Evolutionary conservation across 2,113 vertebrate genomes (phyloP).

Genomic region (Tyto alba): DNA sequence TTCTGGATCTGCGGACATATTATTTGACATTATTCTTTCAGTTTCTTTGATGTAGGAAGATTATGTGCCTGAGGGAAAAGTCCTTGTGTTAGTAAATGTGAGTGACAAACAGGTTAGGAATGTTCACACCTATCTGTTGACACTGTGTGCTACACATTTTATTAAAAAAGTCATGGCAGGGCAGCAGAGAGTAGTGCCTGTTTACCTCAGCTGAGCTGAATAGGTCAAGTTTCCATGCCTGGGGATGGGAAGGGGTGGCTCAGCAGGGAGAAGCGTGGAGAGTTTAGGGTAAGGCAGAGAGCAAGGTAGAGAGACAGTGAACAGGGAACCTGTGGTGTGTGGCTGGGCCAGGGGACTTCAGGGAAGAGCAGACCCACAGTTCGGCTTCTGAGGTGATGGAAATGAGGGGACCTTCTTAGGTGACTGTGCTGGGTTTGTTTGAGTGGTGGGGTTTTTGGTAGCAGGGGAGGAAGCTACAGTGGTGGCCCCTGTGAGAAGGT

Average conservation of each 20-base stretch:
- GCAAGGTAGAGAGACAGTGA: rapidly evolving
- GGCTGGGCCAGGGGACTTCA: rapidly evolving
- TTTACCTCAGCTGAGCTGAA: background rate
- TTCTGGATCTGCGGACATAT: background rate
- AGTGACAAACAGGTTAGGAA: background rate
- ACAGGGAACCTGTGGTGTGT: rapidly evolving
- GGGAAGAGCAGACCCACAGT: background rate
- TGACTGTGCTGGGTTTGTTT: no score
- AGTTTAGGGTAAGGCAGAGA: background rate
- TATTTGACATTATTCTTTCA: background rate
- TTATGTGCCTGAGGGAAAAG: background rate
- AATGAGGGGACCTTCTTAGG: background rate
- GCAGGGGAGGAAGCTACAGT: no score
- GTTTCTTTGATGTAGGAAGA: background rate
- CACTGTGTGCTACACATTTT: rapidly evolving
- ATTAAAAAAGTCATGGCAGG: background rate
- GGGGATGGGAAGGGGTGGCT: background rate
- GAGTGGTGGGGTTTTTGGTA: no score
- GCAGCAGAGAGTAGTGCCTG: background rate
- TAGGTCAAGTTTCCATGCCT: background rate
- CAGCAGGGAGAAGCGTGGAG: background rate
- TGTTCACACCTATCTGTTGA: background rate
- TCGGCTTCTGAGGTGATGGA: background rate
- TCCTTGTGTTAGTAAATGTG: background rate
- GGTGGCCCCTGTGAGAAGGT: no score